These are phyloP conservation scores for Cryptosula pallasiana DNA, from an alignment of 2,888 invertebrate genomes.

Conservation along the genomic window DNA sequence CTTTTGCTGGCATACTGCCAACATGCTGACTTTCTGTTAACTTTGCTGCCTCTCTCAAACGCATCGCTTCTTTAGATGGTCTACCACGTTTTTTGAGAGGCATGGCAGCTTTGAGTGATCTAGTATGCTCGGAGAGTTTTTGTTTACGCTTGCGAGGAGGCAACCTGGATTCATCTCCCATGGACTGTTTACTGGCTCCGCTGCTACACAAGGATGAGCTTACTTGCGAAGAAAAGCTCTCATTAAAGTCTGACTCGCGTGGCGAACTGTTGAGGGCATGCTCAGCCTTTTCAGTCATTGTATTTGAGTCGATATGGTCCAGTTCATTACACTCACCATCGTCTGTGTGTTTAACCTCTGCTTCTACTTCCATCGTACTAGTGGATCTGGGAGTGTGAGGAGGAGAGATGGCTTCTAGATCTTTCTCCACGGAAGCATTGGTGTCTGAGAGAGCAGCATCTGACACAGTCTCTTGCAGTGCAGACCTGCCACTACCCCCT, in stretches of 20 bases:
- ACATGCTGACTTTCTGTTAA: background rate
- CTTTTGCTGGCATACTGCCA: background rate
- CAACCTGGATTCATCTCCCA: conserved; percentile 13
- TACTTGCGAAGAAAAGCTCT: background rate
- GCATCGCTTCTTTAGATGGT: conserved; percentile 3
- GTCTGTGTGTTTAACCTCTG: background rate
- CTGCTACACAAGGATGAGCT: background rate
- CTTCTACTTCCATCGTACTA: background rate
- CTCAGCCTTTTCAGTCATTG: background rate
- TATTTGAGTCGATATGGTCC: background rate
- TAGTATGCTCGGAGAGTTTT: background rate
- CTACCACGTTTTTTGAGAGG: conserved; percentile 15
- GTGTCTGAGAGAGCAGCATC: background rate
- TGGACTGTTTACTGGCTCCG: background rate
- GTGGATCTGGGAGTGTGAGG: background rate
- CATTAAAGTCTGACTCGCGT: background rate
- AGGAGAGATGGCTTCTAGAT: background rate
- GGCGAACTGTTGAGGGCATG: background rate
- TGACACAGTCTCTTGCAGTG: background rate
- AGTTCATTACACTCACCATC: background rate
- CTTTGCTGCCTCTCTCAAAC: conserved; percentile 15
- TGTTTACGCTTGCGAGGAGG: conserved; percentile 12
- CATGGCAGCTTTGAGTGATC: background rate
- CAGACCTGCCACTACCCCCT: background rate
- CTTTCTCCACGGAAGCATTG: background rate